These are phyloP conservation scores for Aythya baeri DNA, from an alignment of 2,113 vertebrate genomes.

Conservation along the genomic window DNA sequence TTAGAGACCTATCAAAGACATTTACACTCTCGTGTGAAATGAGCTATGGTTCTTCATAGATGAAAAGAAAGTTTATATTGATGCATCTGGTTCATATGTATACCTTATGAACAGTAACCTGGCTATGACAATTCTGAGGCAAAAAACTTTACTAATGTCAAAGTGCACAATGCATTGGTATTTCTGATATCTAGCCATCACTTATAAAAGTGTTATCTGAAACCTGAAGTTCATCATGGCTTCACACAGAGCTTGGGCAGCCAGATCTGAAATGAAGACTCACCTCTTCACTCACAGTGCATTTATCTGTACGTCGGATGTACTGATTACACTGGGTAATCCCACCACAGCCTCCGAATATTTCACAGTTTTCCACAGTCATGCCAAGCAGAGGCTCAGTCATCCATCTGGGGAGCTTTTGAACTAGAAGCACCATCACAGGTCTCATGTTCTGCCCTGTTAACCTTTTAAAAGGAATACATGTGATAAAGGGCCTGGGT, in stretches of 20 bases:
- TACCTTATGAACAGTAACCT: background rate
- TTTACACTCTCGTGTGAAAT: background rate
- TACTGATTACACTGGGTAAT: too few species aligned
- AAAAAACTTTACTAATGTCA: background rate
- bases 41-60: background rate
- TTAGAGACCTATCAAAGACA: background rate
- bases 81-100: background rate
- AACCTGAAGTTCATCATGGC: background rate
- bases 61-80: background rate
- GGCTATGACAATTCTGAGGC: background rate
- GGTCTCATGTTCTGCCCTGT: background rate
- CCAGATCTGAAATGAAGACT: background rate
- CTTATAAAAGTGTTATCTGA: background rate
- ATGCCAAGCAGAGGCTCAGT: background rate
- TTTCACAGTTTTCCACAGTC: background rate
- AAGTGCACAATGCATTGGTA: background rate
- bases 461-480: background rate
- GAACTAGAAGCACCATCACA: background rate
- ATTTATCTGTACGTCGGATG: background rate
- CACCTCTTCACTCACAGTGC: background rate
- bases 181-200: background rate
- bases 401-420: background rate
- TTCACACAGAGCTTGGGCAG: background rate
- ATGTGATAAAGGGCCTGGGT: too few species aligned
- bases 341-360: background rate